Evolutionary conservation across 1,140 invertebrate species (phyloP).

Genomic region (Neodiprion lecontei): DNA sequence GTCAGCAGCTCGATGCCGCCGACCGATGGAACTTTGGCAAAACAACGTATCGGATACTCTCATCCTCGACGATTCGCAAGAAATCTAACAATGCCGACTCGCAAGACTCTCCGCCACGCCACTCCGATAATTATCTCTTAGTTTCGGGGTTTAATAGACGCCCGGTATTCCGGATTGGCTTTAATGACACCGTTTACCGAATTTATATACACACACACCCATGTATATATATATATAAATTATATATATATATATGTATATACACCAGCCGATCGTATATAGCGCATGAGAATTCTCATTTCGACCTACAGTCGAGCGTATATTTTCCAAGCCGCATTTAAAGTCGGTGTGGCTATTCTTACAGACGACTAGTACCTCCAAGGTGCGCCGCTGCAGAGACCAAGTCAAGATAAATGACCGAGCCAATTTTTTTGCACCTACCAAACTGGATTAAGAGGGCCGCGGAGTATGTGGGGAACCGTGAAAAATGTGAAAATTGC

Average conservation of each 20-base stretch:
- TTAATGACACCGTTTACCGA: slow-evolving; percentile 59
- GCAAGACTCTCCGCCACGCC: slow-evolving; percentile 15
- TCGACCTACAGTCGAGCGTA: background rate
- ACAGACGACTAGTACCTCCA: too few species aligned
- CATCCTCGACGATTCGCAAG: slow-evolving; percentile 27
- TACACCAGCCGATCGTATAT: background rate
- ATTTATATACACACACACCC: slow-evolving; percentile 48
- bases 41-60: background rate
- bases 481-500: too few species aligned
- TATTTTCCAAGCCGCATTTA: too few species aligned
- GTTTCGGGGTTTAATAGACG: slow-evolving; percentile 58
- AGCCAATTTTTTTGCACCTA: too few species aligned
- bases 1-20: background rate
- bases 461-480: too few species aligned
- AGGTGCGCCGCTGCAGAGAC: too few species aligned
- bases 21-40: background rate
- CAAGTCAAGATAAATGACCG: too few species aligned
- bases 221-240: too few species aligned
- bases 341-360: too few species aligned
- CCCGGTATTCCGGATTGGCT: slow-evolving; percentile 56
- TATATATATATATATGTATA: too few species aligned
- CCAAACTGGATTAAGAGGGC: too few species aligned
- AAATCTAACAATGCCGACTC: slow-evolving; percentile 46
- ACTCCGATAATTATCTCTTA: slow-evolving; percentile 54
- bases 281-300: background rate